These are phyloP conservation scores for Pampus argenteus DNA, from an alignment of 2,797 vertebrate genomes.

Conservation along the genomic window DNA sequence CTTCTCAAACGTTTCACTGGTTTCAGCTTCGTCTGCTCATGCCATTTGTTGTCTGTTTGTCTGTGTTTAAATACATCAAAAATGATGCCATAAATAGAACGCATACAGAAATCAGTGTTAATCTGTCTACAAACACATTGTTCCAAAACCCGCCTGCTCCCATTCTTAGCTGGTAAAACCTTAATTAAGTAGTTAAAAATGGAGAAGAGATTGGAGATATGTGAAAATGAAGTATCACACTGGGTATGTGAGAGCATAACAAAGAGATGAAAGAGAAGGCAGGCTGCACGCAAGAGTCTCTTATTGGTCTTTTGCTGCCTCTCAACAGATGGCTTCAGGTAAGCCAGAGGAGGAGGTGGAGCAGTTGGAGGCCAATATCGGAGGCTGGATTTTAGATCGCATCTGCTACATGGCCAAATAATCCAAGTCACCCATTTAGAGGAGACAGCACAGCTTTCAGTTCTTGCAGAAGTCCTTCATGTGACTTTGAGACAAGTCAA, in stretches of 20 bases:
- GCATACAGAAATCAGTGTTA: not conserved
- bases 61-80: slow-evolving; percentile 16
- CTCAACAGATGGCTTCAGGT: slow-evolving; percentile 59
- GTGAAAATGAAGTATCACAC: slow-evolving; percentile 12
- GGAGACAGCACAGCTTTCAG: not conserved
- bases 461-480: slow-evolving; percentile 1
- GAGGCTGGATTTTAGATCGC: slow-evolving; percentile 42
- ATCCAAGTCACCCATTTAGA: slow-evolving; percentile 20
- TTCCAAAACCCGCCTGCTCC: not conserved
- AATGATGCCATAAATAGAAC: not conserved
- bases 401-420: slow-evolving; percentile 39
- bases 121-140: not conserved
- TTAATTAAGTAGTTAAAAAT: slow-evolving; percentile 20
- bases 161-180: slow-evolving; percentile 1
- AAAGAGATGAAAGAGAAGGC: slow-evolving; percentile 51
- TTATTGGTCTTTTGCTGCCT: slow-evolving; percentile 33
- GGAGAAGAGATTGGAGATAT: slow-evolving; percentile 13
- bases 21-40: no score
- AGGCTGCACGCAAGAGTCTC: slow-evolving; percentile 25
- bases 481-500: slow-evolving; percentile 18
- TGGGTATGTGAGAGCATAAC: slow-evolving; percentile 5
- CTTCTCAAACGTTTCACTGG: not conserved
- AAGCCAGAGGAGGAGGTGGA: slow-evolving; percentile 46
- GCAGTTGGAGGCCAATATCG: slow-evolving; percentile 42
- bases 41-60: no score